Base-by-base conservation (phyloP, 2,797 vertebrate genomes). In the Lithobates sylvaticus region DNA sequence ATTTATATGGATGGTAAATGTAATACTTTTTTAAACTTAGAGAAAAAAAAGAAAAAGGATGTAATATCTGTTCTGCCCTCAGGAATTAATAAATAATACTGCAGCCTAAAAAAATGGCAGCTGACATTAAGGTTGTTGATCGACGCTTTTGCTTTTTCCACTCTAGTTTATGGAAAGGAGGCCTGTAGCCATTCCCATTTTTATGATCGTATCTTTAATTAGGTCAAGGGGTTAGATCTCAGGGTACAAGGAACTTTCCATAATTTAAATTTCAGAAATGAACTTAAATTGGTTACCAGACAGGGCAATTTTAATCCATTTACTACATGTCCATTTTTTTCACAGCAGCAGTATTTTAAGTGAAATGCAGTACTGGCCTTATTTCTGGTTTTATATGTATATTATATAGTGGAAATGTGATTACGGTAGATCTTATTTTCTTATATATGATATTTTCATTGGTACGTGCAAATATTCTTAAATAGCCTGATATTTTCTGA, bases 341-440 rank as follows among this genome's bases (percentile, higher is more conserved):
- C 58, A 73, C 34, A 39, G 50, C 69, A 65, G 70, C 32, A 73
- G 47, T 29, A 39, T 39, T 39, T 50, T 12, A 54, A 79, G 34
- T 81, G 34, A 81, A 73, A 9, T 42, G n/a, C 70, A 42, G 7
- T 29, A 10, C 42, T 65, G 26, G n/a, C 34, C 61, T 64, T 71
- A 13, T 82, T 67, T 26, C 23, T 29, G 69, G 50, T 21, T 39
- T 58, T 64, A 29, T 34, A 39, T 82, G 34, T 73, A 39, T 74
- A 82, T 64, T 73, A 36, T 39, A 42, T 65, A 73, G 70, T 82
- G 80, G 80, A 82, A 82, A 82, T 64, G 61, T 42, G 79, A 81
- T 73, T 64, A n/a, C n/a, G n/a, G n/a, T n/a, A 81, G 71, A 71
- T 12, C 69, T 6, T 39, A 72, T n/a, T n/a, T 27, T 27, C 7